Evolutionary conservation across 2,113 vertebrate species (phyloP), one percentile per base, ranked within the genome.

Genomic region (Thymallus thymallus): DNA sequence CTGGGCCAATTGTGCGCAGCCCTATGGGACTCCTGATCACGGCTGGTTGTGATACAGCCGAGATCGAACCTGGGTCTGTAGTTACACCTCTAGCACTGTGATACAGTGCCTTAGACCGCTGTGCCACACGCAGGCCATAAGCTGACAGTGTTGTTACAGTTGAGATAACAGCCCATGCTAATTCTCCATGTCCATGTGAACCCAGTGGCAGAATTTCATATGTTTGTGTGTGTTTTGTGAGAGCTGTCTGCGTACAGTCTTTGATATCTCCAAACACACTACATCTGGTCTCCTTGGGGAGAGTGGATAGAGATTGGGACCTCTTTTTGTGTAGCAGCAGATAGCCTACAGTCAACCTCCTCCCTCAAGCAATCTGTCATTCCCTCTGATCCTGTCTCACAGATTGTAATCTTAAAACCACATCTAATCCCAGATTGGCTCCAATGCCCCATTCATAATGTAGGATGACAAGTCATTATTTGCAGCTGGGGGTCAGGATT

Each of bases 351-450:
- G 48, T 51, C 48, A 51, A 51, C 48, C 48, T 51, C 48, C 48
- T 18, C 16, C 12, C 48, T 51, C 48, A 13, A 18, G 48, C 16
- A 51, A 18, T 51, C 48, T 16, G 48, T 18, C 12, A 51, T 51
- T 9, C 35, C 35, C 35, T 41, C 35, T 10, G 35, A 41, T 41
- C 35, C 35, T 41, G 48, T 22, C 23, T 61, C 58, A n/a, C 20
- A 61, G 58, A 61, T 61, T 61, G 58, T 24, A 61, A 61, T 10
- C n/a, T 61, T 61, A 61, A 22, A 61, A 61, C 23, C 58, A 61
- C 22, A 61, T 24, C 20, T 61, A 61, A 61, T 61, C 58, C 22
- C 9, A 13, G 20, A 24, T 24, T 61, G 20, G 58, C 23, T 24
- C 58, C n/a, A 1, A 61, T 10, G 58, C 22, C 7, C 10, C n/a